Conservation (phyloP, 2,888 invertebrate species). For the Congeria kusceri region DNA sequence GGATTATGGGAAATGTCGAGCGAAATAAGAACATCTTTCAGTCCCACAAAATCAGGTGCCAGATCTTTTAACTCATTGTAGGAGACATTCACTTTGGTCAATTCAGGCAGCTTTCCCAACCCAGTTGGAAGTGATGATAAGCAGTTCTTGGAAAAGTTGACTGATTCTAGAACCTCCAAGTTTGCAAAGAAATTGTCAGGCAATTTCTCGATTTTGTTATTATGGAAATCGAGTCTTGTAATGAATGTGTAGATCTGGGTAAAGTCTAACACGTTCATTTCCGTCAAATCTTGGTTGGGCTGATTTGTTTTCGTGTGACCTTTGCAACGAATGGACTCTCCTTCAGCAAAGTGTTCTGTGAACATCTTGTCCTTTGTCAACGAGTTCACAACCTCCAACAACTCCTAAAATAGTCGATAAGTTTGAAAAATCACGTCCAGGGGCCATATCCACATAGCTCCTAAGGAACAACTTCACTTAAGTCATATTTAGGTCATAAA, state of each 20-base stretch:
- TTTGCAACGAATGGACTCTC: constrained; percentile 59
- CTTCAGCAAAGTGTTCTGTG: constrained; percentile 15
- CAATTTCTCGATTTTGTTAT: constrained; percentile 67
- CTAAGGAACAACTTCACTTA: no score
- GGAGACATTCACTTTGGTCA: constrained; percentile 61
- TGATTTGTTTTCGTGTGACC: constrained; percentile 66
- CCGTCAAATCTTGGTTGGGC: constrained; percentile 48
- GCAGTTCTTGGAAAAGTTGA: constrained; percentile 71
- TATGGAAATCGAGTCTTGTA: constrained; percentile 68
- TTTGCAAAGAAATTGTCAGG: constrained; percentile 57
- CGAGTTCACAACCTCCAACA: constrained; percentile 39
- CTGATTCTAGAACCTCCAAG: constrained; percentile 50
- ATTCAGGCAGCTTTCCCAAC: constrained; percentile 26
- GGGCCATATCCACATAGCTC: no score
- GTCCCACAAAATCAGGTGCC: constrained; percentile 59
- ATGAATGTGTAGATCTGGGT: constrained; percentile 56
- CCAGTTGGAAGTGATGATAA: constrained; percentile 61
- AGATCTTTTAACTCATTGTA: constrained; percentile 55
- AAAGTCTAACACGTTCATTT: constrained; percentile 53
- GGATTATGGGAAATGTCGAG: constrained; percentile 77
- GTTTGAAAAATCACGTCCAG: no score
- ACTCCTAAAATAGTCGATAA: constrained; percentile 22
- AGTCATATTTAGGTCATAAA: not conserved
- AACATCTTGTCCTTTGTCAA: constrained; percentile 28
- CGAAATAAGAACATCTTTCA: constrained; percentile 56